A percentile compares a stretch with the other conserved stretches of the same genome.
phyloP scores from a whole-genome alignment of 2,797 vertebrate species.

The Martes flavigula region DNA sequence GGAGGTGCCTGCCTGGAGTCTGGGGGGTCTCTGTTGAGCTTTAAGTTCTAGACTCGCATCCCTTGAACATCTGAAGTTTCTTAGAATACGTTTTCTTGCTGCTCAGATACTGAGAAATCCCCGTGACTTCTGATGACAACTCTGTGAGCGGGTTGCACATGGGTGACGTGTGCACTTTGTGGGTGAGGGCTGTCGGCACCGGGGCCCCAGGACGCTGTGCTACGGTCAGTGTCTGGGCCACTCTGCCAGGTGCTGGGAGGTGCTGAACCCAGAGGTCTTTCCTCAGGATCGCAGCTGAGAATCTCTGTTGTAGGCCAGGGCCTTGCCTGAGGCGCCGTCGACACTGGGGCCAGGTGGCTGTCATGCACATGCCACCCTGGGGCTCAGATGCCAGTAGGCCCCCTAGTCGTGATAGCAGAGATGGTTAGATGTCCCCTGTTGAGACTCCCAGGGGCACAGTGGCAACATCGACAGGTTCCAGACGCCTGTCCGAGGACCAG shows the following conservation, averaged over 20 bases:
- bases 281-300: not conserved
- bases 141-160: not conserved
- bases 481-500: not conserved
- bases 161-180: rapidly evolving
- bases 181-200: not conserved
- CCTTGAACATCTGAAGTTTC: not conserved
- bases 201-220: not conserved
- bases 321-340: not conserved
- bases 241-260: not conserved
- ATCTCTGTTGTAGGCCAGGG: not conserved
- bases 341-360: too few relatives aligned
- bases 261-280: not conserved
- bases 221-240: not conserved
- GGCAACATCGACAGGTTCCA: not conserved
- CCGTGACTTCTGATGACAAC: not conserved
- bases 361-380: not conserved
- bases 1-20: not conserved
- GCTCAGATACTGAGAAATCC: not conserved
- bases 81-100: not conserved
- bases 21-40: not conserved
- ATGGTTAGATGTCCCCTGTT: not conserved
- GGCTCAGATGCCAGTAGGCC: not conserved
- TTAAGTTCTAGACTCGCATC: not conserved
- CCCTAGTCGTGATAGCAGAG: not conserved
- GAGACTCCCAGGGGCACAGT: not conserved